Percentiles rank a stretch among this genome's conserved stretches.
These are phyloP conservation scores for Anaspis maculata DNA, from an alignment of 2,888 invertebrate genomes.

Conservation along the genomic window DNA sequence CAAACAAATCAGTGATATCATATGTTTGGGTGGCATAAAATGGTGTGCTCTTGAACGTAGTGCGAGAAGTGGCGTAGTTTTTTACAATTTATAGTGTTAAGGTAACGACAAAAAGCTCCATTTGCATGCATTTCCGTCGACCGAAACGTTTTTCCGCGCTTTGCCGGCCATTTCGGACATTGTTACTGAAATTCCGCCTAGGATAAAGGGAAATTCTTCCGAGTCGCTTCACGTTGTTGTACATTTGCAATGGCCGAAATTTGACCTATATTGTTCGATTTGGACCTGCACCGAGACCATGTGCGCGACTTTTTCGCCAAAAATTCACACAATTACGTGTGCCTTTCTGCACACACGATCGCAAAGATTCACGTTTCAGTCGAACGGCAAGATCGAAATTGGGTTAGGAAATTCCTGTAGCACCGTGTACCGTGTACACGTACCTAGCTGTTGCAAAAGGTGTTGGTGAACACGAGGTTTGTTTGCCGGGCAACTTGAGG, in stretches of 20 bases:
- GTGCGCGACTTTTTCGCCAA: no score
- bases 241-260: slow-evolving; percentile 43
- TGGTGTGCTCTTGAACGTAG: slow-evolving; percentile 32
- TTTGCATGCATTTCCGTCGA: slow-evolving; percentile 10
- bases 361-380: background rate
- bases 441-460: no score
- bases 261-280: slow-evolving; percentile 42
- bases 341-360: background rate
- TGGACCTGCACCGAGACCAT: slow-evolving; percentile 19
- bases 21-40: slow-evolving; percentile 44
- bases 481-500: no score
- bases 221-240: slow-evolving; percentile 37
- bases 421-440: no score
- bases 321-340: no score
- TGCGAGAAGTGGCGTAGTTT: slow-evolving; percentile 29
- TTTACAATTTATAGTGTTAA: slow-evolving; percentile 28
- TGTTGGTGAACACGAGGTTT: no score
- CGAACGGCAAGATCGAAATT: background rate
- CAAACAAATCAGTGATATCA: slow-evolving; percentile 38
- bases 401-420: slow-evolving; percentile 15
- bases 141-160: slow-evolving; percentile 9
- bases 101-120: slow-evolving; percentile 27
- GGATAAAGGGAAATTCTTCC: slow-evolving; percentile 30
- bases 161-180: slow-evolving; percentile 5
- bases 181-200: slow-evolving; percentile 11